A percentile compares a stretch with the other conserved stretches of the same genome.
Conservation (phyloP, 1,140 invertebrate genomes). For the Lepidostoma basale region DNA sequence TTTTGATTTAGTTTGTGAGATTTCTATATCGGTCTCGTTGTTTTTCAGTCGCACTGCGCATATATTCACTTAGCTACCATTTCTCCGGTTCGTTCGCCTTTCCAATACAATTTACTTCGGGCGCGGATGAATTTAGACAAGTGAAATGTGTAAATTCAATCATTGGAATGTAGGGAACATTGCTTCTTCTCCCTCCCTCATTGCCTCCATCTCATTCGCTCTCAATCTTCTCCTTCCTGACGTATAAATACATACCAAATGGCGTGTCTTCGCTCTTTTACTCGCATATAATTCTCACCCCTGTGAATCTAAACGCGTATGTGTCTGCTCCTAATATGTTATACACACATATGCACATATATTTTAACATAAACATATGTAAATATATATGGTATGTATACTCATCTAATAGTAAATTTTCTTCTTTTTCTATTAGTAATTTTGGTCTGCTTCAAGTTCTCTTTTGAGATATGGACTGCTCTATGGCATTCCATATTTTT, state of each 20-base stretch:
- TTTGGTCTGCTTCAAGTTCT: no score
- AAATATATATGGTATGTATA: no score
- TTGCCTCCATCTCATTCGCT: not conserved
- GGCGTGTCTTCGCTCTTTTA: not conserved
- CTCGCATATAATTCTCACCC: no score
- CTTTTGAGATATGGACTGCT: no score
- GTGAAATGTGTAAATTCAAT: constrained; percentile 31
- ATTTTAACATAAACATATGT: no score
- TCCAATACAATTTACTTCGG: constrained; percentile 17
- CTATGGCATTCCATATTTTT: no score
- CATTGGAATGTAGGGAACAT: constrained; percentile 12
- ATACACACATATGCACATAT: no score
- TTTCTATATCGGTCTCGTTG: not conserved
- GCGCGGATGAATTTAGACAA: constrained; percentile 20
- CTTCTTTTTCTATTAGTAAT: no score
- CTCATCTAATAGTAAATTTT: no score
- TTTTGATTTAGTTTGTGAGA: not conserved
- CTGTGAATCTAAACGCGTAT: not conserved
- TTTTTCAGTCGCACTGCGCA: not conserved
- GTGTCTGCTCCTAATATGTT: no score
- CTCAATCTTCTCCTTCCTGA: not conserved
- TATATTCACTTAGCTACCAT: constrained; percentile 6
- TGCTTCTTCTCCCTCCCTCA: not conserved
- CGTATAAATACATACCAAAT: constrained; percentile 1
- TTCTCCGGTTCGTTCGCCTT: not conserved